Evolutionary conservation across 1,140 invertebrate genomes (phyloP).

Genomic region (Mercenaria mercenaria): DNA sequence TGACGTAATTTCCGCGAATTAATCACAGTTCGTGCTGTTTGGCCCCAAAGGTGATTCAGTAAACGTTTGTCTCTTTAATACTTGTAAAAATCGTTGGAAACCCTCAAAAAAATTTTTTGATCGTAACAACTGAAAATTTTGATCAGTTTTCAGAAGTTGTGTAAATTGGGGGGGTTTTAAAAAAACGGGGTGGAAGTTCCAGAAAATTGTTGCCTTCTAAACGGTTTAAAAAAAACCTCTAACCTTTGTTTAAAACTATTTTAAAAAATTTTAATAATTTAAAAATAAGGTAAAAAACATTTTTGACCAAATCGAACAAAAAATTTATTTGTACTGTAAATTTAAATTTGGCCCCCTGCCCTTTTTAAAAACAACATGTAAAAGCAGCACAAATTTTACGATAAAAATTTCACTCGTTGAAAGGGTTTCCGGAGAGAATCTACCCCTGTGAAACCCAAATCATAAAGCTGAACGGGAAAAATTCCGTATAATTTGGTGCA

Average conservation of each 20-base stretch:
- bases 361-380: too few relatives aligned
- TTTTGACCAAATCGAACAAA: too few relatives aligned
- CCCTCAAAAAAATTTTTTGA: too few relatives aligned
- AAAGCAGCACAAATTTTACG: conserved; percentile 84
- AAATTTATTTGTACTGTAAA: background rate
- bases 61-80: conserved; percentile 84
- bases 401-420: conserved; percentile 83
- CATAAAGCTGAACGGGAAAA: conserved; percentile 84
- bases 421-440: conserved; percentile 80
- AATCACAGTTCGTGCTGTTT: conserved; percentile 83
- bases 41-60: conserved; percentile 85
- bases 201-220: too few relatives aligned
- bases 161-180: too few relatives aligned
- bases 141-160: too few relatives aligned
- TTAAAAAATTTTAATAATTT: too few relatives aligned
- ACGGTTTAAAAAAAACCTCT: too few relatives aligned
- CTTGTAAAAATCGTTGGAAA: conserved; percentile 81
- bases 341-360: background rate
- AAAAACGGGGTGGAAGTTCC: too few relatives aligned
- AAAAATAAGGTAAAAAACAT: too few relatives aligned
- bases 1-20: conserved; percentile 80
- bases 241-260: too few relatives aligned
- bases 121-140: too few relatives aligned
- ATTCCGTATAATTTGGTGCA: conserved; percentile 83
- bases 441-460: conserved; percentile 80